Percentiles rank a stretch among this genome's conserved stretches.
Conservation (phyloP, 2,797 vertebrate genomes). For the Melopsittacus undulatus region DNA sequence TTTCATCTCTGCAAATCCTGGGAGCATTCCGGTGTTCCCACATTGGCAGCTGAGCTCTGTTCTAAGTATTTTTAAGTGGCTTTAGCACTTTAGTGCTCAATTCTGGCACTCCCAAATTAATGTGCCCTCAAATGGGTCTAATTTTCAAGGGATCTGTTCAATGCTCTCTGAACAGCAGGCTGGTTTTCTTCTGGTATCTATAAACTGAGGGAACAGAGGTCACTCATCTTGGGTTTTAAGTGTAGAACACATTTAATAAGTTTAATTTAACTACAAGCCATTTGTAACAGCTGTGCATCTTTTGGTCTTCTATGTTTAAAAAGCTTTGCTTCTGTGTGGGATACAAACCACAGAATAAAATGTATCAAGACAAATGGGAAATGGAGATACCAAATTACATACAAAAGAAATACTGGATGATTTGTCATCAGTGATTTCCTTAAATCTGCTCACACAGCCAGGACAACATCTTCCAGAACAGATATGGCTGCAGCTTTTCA, state of each 20-base stretch:
- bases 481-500: neutral
- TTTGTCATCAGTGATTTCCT: neutral
- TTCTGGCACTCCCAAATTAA: neutral
- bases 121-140: neutral
- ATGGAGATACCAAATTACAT: neutral
- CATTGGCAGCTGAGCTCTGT: neutral
- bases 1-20: neutral
- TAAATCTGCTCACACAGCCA: neutral
- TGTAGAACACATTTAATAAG: neutral
- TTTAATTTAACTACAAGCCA: neutral
- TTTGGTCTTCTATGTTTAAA: neutral
- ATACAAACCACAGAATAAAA: neutral
- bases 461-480: neutral
- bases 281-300: neutral
- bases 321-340: neutral
- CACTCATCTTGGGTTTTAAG: neutral
- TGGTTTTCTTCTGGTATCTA: neutral
- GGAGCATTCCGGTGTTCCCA: neutral
- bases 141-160: neutral
- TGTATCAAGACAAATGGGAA: neutral
- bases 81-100: neutral
- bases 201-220: neutral
- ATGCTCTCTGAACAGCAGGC: neutral
- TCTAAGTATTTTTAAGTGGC: slow-evolving; percentile 9
- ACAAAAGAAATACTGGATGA: neutral